A percentile compares a stretch with the other conserved stretches of the same genome.
These are phyloP conservation scores for Gandaritis pyraliata DNA, from an alignment of 2,888 invertebrate genomes.

Conservation along the genomic window DNA sequence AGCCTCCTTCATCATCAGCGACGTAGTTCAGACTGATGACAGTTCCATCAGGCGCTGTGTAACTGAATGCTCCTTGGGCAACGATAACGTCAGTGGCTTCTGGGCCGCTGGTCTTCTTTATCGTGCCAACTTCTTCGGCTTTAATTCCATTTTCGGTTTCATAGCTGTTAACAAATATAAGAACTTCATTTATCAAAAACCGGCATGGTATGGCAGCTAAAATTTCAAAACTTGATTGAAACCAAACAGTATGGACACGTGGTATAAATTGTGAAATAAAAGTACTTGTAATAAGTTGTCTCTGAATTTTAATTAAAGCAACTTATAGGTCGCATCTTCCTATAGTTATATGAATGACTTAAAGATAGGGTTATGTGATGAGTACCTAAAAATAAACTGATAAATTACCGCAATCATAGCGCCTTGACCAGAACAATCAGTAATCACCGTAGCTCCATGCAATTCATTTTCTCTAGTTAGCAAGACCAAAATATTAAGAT, in stretches of 20 bases:
- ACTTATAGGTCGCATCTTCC: too few species aligned
- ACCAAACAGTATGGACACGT: too few species aligned
- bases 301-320: too few species aligned
- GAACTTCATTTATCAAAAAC: background rate
- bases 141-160: conserved; percentile 93
- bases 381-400: too few species aligned
- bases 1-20: conserved; percentile 89
- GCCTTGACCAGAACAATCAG: background rate
- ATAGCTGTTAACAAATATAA: conserved; percentile 80
- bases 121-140: conserved; percentile 90
- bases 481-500: too few species aligned
- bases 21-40: conserved; percentile 87
- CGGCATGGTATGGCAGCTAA: too few species aligned
- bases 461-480: background rate
- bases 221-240: too few species aligned
- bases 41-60: conserved; percentile 89
- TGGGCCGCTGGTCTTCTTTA: conserved; percentile 89
- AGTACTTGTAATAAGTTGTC: too few species aligned
- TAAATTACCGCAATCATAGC: background rate
- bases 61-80: conserved; percentile 87
- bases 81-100: conserved; percentile 87
- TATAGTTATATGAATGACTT: too few species aligned
- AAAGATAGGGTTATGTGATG: too few species aligned
- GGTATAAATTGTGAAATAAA: too few species aligned
- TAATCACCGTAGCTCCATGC: background rate